Evolutionary conservation across 1,140 invertebrate species (phyloP), one percentile per base, ranked within the genome.

Genomic region (Holotrichia oblita): DNA sequence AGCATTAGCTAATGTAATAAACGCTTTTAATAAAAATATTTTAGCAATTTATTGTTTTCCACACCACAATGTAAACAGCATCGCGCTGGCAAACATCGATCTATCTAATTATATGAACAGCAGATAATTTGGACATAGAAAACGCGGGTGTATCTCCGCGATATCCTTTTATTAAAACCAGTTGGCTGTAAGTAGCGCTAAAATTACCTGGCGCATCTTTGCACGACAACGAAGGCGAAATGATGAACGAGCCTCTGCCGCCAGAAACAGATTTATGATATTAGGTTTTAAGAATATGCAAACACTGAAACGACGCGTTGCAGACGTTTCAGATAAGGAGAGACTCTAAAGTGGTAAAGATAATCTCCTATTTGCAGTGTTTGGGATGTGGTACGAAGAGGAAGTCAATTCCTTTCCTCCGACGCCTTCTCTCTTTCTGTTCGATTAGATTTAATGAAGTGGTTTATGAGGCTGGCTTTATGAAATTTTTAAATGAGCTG

Each of bases 201-300:
- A 69, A 69, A 69, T 69, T 69, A 69, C 61, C 61, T 69, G 8
- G 22, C 61, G 61, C 61, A 69, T 69, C 61, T 55, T 55, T 55
- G 48, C n/a, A 17, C 48, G 17, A 69, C 61, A 22, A 22, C 22
- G n/a, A 61, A 61, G 12, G 4, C 12, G 20, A 61, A 22, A 27
- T 27, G 61, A 24, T 69, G 61, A 69, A 34, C 22, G 27, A 69
- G 61, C 7, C 17, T 22, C 22, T 24, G 7, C 61, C 27, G 8
- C 61, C 6, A 9, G 61, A 22, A 69, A 24, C 7, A 69, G 22
- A 69, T 27, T 69, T 69, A 69, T 69, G 61, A 69, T 69, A 69
- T 69, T 69, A 69, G 61, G 22, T 69, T 69, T 69, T 69, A 69
- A 69, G 61, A 34, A 69, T 69, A 69, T 69, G 61, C 61, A 69